Evolutionary conservation across 2,797 vertebrate species (phyloP).

Genomic region (Mus minutoides): DNA sequence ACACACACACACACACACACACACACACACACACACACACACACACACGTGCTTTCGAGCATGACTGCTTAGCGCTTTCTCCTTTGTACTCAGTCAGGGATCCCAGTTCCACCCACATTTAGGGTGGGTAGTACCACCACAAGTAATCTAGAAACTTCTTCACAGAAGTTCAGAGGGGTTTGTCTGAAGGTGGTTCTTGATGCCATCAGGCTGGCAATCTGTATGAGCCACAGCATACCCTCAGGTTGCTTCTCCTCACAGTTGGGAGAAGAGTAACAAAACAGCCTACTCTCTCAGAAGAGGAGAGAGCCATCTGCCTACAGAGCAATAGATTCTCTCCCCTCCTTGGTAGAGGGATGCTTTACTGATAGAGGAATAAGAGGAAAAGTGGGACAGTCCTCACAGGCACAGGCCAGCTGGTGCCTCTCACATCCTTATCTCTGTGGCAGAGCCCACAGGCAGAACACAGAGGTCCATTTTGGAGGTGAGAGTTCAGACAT

Average conservation of each 20-base stretch:
- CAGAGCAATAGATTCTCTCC: neutral
- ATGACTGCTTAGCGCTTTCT: neutral
- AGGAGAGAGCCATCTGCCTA: neutral
- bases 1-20: no score
- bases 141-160: neutral
- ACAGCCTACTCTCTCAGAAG: neutral
- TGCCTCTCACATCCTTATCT: neutral
- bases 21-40: no score
- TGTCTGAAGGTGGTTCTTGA: neutral
- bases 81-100: neutral
- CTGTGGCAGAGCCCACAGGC: neutral
- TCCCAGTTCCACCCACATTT: neutral
- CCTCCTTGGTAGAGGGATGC: neutral
- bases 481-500: neutral
- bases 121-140: neutral
- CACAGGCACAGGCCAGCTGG: neutral
- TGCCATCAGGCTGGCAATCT: neutral
- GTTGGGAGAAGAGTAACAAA: no score
- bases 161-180: neutral
- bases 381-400: neutral
- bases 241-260: neutral
- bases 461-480: neutral
- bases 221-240: neutral
- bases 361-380: neutral
- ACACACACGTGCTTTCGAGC: no score